Base-by-base conservation (phyloP, 2,888 invertebrate genomes). In the Quadroppia sp. region DNA sequence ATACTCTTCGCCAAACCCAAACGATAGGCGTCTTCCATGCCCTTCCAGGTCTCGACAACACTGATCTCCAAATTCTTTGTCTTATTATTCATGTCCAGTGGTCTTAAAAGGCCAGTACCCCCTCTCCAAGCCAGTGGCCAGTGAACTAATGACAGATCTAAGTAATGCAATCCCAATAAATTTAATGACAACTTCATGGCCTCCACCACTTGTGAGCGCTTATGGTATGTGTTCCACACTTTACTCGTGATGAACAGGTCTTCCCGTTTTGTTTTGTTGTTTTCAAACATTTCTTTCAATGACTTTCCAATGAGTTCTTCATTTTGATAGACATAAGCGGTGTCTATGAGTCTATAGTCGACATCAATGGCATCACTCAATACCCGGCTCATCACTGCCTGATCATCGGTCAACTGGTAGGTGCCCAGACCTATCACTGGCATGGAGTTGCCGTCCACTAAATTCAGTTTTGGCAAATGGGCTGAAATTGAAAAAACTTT, bases 1-100 rank as follows among this genome's bases (percentile, higher is more conserved):
- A 94, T 91, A 15, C 91, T 86, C 79, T 88, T 90, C 0, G 89
- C 84, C 25, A 88, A 85, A 0, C 91, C 92, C 0, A 84, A n/a
- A 17, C 32, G 15, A 17, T 13, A 17, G 1, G 32, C 69, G 32
- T 73, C 53, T 36, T 73, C 73, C 23, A 73, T 50, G 13, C 73
- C 73, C 48, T 69, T 28, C 36, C 69, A 73, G 40, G 73, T 69
- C 40, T 69, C 50, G n/a, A 48, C 53, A 70, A 67, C 64, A 70
- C 45, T 67, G 23, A 45, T 45, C 15, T 67, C 67, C 7, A 6
- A 25, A 25, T 53, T n/a, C 13, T 45, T 45, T 40, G 9, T 36
- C 2, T 9, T 7, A 6, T 30, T 40, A 23, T 59, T 64, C 17
- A 17, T 69, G 11, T 23, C 11, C 4, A 28, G 11, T n/a, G 32